Base-by-base conservation (phyloP, 2,888 invertebrate genomes). In the Magallana nippona region DNA sequence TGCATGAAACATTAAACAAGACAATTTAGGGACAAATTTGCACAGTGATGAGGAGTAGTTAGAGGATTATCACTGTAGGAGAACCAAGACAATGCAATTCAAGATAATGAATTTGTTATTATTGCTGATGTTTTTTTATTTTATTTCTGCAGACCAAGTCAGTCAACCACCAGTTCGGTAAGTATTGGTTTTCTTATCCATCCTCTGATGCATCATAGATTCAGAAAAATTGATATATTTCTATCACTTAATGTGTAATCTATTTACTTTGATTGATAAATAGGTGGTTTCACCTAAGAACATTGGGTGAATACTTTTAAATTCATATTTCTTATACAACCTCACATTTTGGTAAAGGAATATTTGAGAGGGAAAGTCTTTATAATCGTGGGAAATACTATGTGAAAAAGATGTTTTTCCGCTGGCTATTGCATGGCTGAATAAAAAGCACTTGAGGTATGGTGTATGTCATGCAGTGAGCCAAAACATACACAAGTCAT, bases 401-500 rank as follows among this genome's bases (percentile, higher is more conserved):
- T 27, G 27, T 27, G 27, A 32, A 71, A 27, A 22, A 27, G 71
- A 27, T 71, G 11, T 71, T 71, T 15, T 27, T 27, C 71, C 13
- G 44, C 44, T 22, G 71, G 71, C 13, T 71, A 32, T 71, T 27
- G 71, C 71, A 71, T 71, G 71, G 71, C 71, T 71, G 22, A 71
- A 22, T 71, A 71, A 71, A 71, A 71, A 71, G 71, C 71, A 71
- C 32, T 71, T 71, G 71, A 71, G 15, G 27, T 71, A 71, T 71
- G 71, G 71, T 71, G 71, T 71, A 71, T 71, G 71, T 71, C 71
- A 71, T 27, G 71, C 71, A 71, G 71, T 17, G 71, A 71, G 32
- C 71, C 27, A 71, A 71, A 60, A 60, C 60, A 60, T 71, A 71
- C 71, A 71, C 60, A 71, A 71, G 71, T 71, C 71, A 71, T 71